phyloP scores from a whole-genome alignment of 2,113 vertebrate genomes.

The Hipposideros armiger region DNA sequence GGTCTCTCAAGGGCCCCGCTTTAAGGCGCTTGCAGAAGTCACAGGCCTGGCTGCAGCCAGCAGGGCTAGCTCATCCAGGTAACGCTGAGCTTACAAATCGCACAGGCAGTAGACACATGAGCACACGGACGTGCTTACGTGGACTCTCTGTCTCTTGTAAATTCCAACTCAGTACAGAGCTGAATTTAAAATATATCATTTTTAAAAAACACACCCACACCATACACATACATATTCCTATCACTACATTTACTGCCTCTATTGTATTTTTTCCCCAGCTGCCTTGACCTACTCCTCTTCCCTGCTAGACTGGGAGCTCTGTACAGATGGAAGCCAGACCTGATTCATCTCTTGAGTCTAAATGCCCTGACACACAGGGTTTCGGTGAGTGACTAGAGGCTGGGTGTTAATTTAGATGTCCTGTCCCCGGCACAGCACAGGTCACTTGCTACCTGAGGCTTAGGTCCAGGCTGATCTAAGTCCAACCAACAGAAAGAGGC shows the following conservation, averaged over 20 bases:
- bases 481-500: neutral
- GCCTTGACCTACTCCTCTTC: neutral
- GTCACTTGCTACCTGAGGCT: conserved; percentile 34
- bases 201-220: neutral
- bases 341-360: neutral
- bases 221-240: neutral
- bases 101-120: neutral
- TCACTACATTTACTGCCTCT: neutral
- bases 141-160: neutral
- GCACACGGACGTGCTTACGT: neutral
- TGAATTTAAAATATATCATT: conserved; percentile 29
- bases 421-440: neutral
- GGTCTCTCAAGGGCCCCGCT: neutral
- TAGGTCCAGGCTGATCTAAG: neutral
- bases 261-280: neutral
- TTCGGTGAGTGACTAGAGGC: neutral
- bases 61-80: neutral
- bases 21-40: conserved; percentile 41
- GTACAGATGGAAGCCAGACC: conserved; percentile 12
- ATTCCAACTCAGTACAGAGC: conserved; percentile 4
- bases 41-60: neutral
- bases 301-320: neutral
- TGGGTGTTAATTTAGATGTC: neutral
- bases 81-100: neutral
- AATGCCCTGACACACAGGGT: neutral